Percentiles rank a stretch among this genome's conserved stretches.
These are phyloP conservation scores for Chrysodeixis includens DNA, from an alignment of 2,888 invertebrate genomes.

Conservation along the genomic window DNA sequence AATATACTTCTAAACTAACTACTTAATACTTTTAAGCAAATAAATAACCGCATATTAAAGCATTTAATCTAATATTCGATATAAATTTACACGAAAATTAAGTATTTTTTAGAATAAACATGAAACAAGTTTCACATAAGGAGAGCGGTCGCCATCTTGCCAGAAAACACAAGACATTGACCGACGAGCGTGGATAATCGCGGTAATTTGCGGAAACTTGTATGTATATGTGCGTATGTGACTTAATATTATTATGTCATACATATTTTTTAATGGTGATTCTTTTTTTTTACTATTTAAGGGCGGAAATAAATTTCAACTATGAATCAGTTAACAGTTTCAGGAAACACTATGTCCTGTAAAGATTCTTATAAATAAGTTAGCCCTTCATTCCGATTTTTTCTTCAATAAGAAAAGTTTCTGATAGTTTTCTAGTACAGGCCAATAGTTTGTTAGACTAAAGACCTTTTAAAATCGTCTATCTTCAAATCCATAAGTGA, in stretches of 20 bases:
- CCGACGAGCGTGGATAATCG: slow-evolving; percentile 55
- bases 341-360: not conserved
- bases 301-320: not conserved
- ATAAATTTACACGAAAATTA: too few relatives aligned
- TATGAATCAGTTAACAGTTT: not conserved
- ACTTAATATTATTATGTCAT: not conserved
- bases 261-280: not conserved
- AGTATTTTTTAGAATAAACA: not conserved
- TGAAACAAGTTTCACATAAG: slow-evolving; percentile 18
- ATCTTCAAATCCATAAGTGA: too few relatives aligned
- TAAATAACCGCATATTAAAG: too few relatives aligned
- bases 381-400: too few relatives aligned
- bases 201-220: slow-evolving; percentile 29
- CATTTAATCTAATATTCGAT: too few relatives aligned
- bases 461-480: too few relatives aligned
- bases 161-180: slow-evolving; percentile 50
- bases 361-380: not conserved
- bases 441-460: too few relatives aligned
- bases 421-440: too few relatives aligned
- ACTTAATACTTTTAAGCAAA: not conserved
- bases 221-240: not conserved
- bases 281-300: not conserved
- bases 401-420: too few relatives aligned
- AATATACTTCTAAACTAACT: too few relatives aligned
- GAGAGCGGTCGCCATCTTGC: slow-evolving; percentile 33